These are phyloP conservation scores for Callipepla squamata DNA, from an alignment of 2,113 vertebrate species.

Conservation along the genomic window DNA sequence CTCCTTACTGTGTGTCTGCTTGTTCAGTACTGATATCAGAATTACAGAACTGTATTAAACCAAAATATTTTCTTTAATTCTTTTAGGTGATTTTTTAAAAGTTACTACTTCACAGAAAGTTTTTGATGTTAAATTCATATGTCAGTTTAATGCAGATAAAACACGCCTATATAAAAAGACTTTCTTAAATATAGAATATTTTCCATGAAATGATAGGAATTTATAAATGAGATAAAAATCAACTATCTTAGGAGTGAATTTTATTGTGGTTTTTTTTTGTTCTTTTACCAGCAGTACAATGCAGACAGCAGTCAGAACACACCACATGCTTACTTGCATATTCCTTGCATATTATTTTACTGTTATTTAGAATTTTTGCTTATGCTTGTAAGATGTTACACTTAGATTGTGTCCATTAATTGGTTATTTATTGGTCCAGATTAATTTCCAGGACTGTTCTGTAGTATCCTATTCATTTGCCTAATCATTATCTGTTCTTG, in stretches of 20 bases:
- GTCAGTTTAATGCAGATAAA: background rate
- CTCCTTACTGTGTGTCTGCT: background rate
- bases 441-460: background rate
- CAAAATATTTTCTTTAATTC: background rate
- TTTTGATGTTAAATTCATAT: background rate
- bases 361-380: background rate
- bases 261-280: background rate
- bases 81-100: background rate
- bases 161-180: background rate
- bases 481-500: background rate
- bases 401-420: background rate
- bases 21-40: background rate
- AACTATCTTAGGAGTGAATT: background rate
- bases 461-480: background rate
- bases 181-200: background rate
- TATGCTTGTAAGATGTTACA: background rate
- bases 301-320: background rate
- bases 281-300: background rate
- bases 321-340: background rate
- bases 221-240: background rate
- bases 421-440: background rate
- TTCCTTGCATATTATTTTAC: background rate
- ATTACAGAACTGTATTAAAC: background rate
- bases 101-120: background rate
- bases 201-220: background rate